Evolutionary conservation across 2,888 invertebrate genomes (phyloP).

Genomic region (Halocaridina rubra): DNA sequence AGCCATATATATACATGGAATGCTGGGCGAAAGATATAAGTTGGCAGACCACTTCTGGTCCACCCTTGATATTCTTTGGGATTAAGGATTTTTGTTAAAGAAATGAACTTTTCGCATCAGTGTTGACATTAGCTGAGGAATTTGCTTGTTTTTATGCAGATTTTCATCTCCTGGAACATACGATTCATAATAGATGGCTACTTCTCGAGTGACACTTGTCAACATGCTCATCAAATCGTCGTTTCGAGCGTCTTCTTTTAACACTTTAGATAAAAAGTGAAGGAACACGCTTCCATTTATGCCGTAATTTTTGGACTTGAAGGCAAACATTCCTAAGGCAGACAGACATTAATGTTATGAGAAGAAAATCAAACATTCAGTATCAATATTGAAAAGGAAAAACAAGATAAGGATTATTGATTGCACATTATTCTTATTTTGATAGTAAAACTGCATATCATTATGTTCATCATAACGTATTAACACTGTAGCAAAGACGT

Average conservation of each 20-base stretch:
- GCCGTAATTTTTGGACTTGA: conserved; percentile 40
- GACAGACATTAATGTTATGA: neutral
- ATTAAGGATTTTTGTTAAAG: no score
- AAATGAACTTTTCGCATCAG: conserved; percentile 47
- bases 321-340: conserved; percentile 54
- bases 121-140: conserved; percentile 40
- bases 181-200: conserved; percentile 32
- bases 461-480: no score
- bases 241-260: conserved; percentile 2
- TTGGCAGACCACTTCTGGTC: no score
- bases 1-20: no score
- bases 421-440: no score
- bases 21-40: no score
- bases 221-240: conserved; percentile 26
- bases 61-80: no score
- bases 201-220: conserved; percentile 39
- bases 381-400: no score
- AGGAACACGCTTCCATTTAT: conserved; percentile 59
- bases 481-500: no score
- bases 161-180: neutral
- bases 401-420: no score
- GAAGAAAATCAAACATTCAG: no score
- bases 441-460: no score
- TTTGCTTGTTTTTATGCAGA: conserved; percentile 43
- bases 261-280: conserved; percentile 42